Percentiles rank a stretch among this genome's conserved stretches.
Conservation (phyloP, 2,888 invertebrate genomes). For the Pteria penguin region DNA sequence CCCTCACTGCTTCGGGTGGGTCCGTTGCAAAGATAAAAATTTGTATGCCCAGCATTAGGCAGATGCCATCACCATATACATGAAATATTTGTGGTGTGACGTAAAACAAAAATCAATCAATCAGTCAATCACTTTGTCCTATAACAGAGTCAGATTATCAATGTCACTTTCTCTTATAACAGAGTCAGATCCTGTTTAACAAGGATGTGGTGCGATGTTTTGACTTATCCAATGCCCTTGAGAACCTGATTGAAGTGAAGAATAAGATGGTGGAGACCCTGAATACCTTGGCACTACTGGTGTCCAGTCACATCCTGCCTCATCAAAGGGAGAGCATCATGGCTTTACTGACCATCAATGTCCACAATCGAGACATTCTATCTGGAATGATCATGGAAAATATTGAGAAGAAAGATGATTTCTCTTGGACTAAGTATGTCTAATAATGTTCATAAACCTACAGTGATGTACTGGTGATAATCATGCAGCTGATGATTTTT, state of each 20-base stretch:
- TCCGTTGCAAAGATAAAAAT: too few species aligned
- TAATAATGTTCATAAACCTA: too few species aligned
- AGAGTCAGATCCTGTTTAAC: slow-evolving; percentile 79
- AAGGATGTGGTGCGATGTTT: slow-evolving; percentile 73
- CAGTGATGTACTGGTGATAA: too few species aligned
- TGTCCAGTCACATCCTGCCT: slow-evolving; percentile 67
- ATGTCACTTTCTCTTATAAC: slow-evolving; percentile 20
- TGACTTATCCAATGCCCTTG: slow-evolving; percentile 57
- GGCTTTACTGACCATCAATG: slow-evolving; percentile 78
- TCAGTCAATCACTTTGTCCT: too few species aligned
- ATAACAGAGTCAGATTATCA: too few species aligned
- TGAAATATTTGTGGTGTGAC: too few species aligned
- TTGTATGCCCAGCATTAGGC: too few species aligned
- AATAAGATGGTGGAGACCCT: slow-evolving; percentile 71
- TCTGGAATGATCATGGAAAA: slow-evolving; percentile 71
- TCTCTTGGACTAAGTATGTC: slow-evolving; percentile 78
- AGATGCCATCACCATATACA: too few species aligned
- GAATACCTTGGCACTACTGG: slow-evolving; percentile 74
- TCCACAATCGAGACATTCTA: slow-evolving; percentile 79
- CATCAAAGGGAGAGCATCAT: slow-evolving; percentile 78
- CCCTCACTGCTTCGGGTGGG: too few species aligned
- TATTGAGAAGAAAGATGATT: slow-evolving; percentile 75
- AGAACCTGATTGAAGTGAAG: slow-evolving; percentile 62
- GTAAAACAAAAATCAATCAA: too few species aligned
- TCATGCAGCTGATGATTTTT: too few species aligned